Percentiles rank a stretch among this genome's conserved stretches.
phyloP scores from a whole-genome alignment of 2,888 invertebrate species.

The Phengaris alcon region DNA sequence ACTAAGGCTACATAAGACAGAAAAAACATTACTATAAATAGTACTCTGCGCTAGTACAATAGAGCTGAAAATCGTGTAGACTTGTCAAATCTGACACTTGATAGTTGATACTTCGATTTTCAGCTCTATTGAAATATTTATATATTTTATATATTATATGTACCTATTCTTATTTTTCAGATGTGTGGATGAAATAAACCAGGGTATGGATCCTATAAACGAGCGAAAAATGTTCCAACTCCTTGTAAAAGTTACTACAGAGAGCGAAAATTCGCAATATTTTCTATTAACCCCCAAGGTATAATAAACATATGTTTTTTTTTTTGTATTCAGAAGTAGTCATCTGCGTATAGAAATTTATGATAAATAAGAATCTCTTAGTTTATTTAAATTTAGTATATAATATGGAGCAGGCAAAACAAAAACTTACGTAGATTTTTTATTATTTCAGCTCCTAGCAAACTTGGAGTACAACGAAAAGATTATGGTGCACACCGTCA shows the following conservation, averaged over 20 bases:
- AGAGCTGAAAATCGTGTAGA: too few relatives aligned
- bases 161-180: constrained; percentile 49
- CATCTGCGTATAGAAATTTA: background rate
- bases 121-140: too few relatives aligned
- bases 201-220: constrained; percentile 94
- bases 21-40: too few relatives aligned
- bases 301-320: background rate
- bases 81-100: too few relatives aligned
- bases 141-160: too few relatives aligned
- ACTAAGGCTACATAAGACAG: too few relatives aligned
- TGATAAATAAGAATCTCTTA: too few relatives aligned
- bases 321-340: constrained; percentile 19
- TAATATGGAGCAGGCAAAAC: too few relatives aligned
- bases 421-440: constrained; percentile 7
- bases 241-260: constrained; percentile 86
- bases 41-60: too few relatives aligned
- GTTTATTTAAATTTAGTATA: too few relatives aligned
- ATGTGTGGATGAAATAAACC: constrained; percentile 86
- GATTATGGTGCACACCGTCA: constrained; percentile 86
- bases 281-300: constrained; percentile 97
- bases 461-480: constrained; percentile 84
- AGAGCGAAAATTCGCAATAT: constrained; percentile 86
- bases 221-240: constrained; percentile 90
- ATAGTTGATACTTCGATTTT: too few relatives aligned
- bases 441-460: constrained; percentile 83